Evolutionary conservation across 2,113 vertebrate genomes (phyloP).

Genomic region (Glaucomys volans): DNA sequence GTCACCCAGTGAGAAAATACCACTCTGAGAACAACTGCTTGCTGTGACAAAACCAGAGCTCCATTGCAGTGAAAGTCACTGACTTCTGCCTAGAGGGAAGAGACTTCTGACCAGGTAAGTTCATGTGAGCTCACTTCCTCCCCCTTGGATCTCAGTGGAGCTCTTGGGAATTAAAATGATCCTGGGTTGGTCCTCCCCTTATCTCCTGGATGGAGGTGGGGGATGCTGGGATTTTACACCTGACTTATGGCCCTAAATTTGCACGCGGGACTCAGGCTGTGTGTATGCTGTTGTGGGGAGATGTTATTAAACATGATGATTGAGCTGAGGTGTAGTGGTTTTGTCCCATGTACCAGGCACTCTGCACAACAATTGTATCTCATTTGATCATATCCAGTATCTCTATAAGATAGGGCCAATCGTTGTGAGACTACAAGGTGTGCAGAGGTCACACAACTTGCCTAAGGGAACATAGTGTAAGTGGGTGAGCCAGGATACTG

Average conservation of each 20-base stretch:
- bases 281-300: no score
- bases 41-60: not conserved
- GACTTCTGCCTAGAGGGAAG: not conserved
- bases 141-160: not conserved
- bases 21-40: not conserved
- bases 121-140: not conserved
- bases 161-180: not conserved
- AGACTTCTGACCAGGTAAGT: not conserved
- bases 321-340: no score
- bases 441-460: not conserved
- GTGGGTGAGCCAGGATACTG: not conserved
- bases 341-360: no score
- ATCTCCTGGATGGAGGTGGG: not conserved
- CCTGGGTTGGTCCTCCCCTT: not conserved
- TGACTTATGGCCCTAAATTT: not conserved
- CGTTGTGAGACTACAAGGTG: not conserved
- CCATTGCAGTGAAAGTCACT: no score
- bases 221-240: not conserved
- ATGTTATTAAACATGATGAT: no score
- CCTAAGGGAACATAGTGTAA: not conserved
- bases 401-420: no score
- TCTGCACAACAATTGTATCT: no score
- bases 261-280: not conserved
- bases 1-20: not conserved
- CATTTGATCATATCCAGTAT: no score